These are phyloP conservation scores for Mercenaria mercenaria DNA, from an alignment of 1,140 invertebrate species.

Conservation along the genomic window DNA sequence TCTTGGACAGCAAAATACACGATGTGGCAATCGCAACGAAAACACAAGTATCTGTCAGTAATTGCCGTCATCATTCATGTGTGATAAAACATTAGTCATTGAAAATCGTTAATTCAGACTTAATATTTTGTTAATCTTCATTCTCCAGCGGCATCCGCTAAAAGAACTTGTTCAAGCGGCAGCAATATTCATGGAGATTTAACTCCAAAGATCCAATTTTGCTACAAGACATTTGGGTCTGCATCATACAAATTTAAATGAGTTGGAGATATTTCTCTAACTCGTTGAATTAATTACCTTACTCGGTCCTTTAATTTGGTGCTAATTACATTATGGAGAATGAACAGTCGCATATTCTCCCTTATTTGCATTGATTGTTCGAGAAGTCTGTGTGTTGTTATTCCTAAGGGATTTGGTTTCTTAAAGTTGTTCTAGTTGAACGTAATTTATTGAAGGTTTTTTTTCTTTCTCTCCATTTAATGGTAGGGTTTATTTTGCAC, in stretches of 20 bases:
- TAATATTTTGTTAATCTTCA: conserved; percentile 24
- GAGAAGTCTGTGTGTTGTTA: not conserved
- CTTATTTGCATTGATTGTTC: conserved; percentile 45
- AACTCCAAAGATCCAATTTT: conserved; percentile 7
- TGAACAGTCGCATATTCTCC: conserved; percentile 18
- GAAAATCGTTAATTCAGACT: conserved; percentile 8
- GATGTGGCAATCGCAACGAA: not conserved
- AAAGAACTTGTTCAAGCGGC: not conserved
- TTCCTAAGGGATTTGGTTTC: conserved; percentile 9
- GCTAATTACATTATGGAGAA: conserved; percentile 25
- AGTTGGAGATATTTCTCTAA: conserved; percentile 20
- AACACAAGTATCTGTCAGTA: conserved; percentile 33
- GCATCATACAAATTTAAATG: conserved; percentile 25
- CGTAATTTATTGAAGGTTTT: conserved; percentile 5
- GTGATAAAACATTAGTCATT: conserved; percentile 33
- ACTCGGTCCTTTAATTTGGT: conserved; percentile 31
- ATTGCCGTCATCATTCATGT: conserved; percentile 9
- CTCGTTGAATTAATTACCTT: conserved; percentile 41
- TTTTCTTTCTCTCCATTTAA: not conserved
- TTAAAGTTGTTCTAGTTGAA: conserved; percentile 13
- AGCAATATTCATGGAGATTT: not conserved
- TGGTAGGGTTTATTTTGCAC: not conserved
- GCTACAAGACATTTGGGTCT: not conserved
- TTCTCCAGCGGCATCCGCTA: not conserved
- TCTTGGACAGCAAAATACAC: conserved; percentile 29